Conservation (phyloP, 2,113 vertebrate species). For the Xiphias gladius region DNA sequence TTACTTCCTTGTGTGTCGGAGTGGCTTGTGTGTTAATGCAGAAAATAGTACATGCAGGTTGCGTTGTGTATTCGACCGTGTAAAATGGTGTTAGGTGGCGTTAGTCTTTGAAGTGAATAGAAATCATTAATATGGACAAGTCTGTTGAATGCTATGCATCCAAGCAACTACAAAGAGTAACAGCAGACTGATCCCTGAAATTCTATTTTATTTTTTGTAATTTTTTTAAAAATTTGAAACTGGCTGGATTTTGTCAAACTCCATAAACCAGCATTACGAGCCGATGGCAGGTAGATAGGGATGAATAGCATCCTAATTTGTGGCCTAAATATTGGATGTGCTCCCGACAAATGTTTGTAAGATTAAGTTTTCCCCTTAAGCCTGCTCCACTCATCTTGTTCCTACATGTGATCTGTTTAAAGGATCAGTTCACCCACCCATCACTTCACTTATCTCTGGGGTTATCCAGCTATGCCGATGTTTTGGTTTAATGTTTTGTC, state of each 20-base stretch:
- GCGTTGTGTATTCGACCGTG: conserved; percentile 66
- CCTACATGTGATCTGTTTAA: neutral
- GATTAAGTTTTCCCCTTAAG: neutral
- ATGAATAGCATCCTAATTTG: neutral
- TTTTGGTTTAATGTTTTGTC: too few relatives aligned
- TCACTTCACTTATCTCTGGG: neutral
- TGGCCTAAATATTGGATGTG: neutral
- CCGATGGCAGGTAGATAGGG: neutral
- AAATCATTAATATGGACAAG: conserved; percentile 26
- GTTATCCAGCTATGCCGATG: too few relatives aligned
- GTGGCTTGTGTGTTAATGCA: conserved; percentile 64
- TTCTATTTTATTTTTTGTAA: too few relatives aligned
- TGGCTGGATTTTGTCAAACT: too few relatives aligned
- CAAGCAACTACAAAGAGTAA: neutral
- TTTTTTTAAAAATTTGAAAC: too few relatives aligned
- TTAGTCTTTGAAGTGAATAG: neutral
- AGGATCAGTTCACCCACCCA: neutral
- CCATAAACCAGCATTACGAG: neutral
- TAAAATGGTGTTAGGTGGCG: neutral
- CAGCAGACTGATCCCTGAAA: neutral
- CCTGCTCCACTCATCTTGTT: neutral
- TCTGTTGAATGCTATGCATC: neutral
- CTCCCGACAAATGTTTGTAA: neutral
- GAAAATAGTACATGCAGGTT: conserved; percentile 29
- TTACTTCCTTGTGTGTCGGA: conserved; percentile 15